Base-by-base conservation (phyloP, 2,113 vertebrate species). In the Corydoras sp. region DNA sequence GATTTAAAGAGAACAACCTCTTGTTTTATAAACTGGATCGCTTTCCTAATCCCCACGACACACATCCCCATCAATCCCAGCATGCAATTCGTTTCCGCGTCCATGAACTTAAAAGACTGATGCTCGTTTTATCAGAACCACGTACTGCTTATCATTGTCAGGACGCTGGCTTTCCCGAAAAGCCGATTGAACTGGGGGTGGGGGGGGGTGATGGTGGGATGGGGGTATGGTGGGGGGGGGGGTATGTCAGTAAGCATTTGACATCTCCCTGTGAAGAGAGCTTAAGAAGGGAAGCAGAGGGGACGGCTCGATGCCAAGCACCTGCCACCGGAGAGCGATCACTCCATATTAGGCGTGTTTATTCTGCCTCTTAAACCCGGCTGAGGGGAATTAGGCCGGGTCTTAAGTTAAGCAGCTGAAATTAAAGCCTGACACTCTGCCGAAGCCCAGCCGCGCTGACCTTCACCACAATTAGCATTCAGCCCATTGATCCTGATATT, bases 191-290 rank as follows among this genome's bases (percentile, higher is more conserved):
- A 24, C 18, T 24, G 18, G 35, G 35, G 35, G 35, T 4, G 2
- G 35, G 35, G 35, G 35, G 35, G 35, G 35, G 35, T 1, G 35
- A 6, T 3, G 32, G 32, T 3, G 32, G 35, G 35, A 0, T 4
- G 35, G 35, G 35, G 35, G 35, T 4, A 8, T 4, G 35, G 35
- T 4, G 35, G 35, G 35, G 35, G 35, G 35, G 35, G 32, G 32
- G 32, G 32, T 4, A 8, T 43, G 1, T 43, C 82, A 85, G 76
- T 78, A 83, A 81, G 80, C 68, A 69, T 86, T 78, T 85, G 87
- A 89, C 82, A 82, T 80, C 71, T 70, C 74, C 70, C 48, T 64
- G 80, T 87, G 86, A 89, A 81, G 76, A 84, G 85, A 77, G 80
- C 79, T 84, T 81, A 79, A 84, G 81, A 81, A 81, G 69, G 68